A percentile compares a stretch with the other conserved stretches of the same genome.
Evolutionary conservation across 1,140 invertebrate species (phyloP).

Genomic region (Drosophila nebulosa): DNA sequence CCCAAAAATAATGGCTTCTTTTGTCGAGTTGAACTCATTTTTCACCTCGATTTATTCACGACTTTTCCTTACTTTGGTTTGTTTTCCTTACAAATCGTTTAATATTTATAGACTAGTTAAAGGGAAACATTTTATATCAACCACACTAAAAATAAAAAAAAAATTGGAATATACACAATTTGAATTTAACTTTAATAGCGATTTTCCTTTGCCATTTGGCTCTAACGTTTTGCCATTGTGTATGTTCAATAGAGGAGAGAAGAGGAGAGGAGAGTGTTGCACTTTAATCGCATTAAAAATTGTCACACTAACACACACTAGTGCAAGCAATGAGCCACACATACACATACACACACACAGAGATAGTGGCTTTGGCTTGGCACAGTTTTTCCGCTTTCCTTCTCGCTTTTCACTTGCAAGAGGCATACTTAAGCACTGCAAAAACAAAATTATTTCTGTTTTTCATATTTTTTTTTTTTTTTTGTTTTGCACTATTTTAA

Average conservation of each 20-base stretch:
- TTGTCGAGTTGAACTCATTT: conserved; percentile 9
- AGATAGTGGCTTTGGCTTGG: conserved; percentile 33
- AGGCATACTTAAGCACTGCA: conserved; percentile 47
- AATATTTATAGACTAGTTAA: conserved; percentile 24
- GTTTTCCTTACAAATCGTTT: conserved; percentile 9
- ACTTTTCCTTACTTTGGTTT: not conserved
- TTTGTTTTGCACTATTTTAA: not conserved
- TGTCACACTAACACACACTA: conserved; percentile 57
- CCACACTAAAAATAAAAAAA: conserved; percentile 2
- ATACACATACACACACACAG: not conserved
- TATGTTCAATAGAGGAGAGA: conserved; percentile 25
- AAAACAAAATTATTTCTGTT: conserved; percentile 46
- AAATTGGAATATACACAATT: conserved; percentile 13
- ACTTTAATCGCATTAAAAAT: conserved; percentile 78
- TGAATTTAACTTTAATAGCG: conserved; percentile 7
- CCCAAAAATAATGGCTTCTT: conserved; percentile 39
- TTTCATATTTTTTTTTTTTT: conserved; percentile 48
- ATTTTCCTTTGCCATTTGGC: not conserved
- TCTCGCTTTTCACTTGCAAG: conserved; percentile 19
- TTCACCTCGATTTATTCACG: not conserved
- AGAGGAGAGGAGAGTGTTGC: conserved; percentile 68
- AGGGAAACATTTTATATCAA: conserved; percentile 25
- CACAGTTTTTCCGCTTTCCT: conserved; percentile 45
- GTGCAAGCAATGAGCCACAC: too few species aligned
- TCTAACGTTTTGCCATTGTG: conserved; percentile 21